Evolutionary conservation across 2,888 invertebrate genomes (phyloP), one percentile per base, ranked within the genome.

Genomic region (Biston betularia): DNA sequence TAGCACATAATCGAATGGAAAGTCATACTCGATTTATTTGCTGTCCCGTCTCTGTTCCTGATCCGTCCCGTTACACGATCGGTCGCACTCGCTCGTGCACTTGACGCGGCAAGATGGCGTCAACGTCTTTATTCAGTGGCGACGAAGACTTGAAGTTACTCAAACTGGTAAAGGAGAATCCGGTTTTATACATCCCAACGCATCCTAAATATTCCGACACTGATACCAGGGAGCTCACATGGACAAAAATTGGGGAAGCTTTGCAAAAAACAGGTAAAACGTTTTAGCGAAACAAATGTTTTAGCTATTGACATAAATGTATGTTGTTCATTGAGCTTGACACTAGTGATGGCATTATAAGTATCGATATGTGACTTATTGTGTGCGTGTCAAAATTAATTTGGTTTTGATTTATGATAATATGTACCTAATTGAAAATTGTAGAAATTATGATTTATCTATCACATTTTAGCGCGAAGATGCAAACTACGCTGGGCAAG

Each of bases 401-500:
- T 49, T 49, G 33, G 6, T 2, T 24, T 0, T 24, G 10, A 33
- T 10, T 1, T 33, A 33, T 5, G 11, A 33, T 49, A 33, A 49
- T 33, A 11, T 33, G 3, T 33, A 11, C 7, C 24, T 48, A 34
- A 0, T 9, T 38, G 14, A 15, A 0, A 11, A 35, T 11, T 10
- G 8, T 14, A 10, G 14, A n/a, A 14, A n/a, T 35, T 9, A 52
- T 38, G 11, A 45, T 7, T 15, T 52, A 14, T 8, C 2, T n/a
- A 42, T 40, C 15, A 38, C 1, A 8, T 59, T 50, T 8, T 84
- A 91, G 91, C 88, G 0, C 71, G 76, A n/a, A 72, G 85, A 1
- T 92, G 90, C 80, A 92, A 90, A 76, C 80, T 86, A 0, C 76
- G 92, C 58, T 93, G 92, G 92, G 82, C 89, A 24, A 92, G 92